Percentiles rank a stretch among this genome's conserved stretches.
Evolutionary conservation across 1,140 invertebrate genomes (phyloP).

Genomic region (Cephus cinctus): DNA sequence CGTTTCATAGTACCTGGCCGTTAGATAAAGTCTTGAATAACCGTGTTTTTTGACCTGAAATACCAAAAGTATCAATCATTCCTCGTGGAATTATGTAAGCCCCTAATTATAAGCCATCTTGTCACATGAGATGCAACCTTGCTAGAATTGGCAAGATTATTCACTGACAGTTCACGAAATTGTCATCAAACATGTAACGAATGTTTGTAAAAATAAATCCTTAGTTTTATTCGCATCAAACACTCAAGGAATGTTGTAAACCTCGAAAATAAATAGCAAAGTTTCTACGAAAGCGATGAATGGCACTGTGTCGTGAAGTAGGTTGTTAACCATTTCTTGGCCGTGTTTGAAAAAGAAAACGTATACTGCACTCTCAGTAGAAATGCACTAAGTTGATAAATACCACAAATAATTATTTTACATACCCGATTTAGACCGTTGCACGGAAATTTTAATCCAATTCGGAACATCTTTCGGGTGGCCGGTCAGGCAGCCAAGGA

Average conservation of each 20-base stretch:
- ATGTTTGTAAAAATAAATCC: no score
- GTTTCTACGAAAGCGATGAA: no score
- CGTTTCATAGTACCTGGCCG: constrained; percentile 32
- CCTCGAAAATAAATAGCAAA: no score
- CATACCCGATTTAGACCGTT: constrained; percentile 47
- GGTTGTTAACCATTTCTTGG: no score
- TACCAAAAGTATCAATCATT: constrained; percentile 11
- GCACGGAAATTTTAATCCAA: constrained; percentile 54
- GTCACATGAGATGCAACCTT: constrained; percentile 33
- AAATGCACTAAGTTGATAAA: no score
- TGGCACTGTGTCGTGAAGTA: no score
- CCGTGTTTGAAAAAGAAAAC: no score
- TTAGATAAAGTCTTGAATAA: constrained; percentile 33
- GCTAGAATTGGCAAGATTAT: constrained; percentile 23
- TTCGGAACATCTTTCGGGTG: constrained; percentile 51
- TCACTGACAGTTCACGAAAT: constrained; percentile 25
- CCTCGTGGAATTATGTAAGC: constrained; percentile 40
- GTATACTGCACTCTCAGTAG: no score
- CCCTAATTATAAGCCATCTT: constrained; percentile 42
- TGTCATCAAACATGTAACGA: not conserved
- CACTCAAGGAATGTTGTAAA: no score
- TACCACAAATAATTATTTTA: constrained; percentile 36
- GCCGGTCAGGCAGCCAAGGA: constrained; percentile 38
- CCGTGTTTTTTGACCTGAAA: constrained; percentile 47
- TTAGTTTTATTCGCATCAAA: no score